Conservation (phyloP, 30 jellyfish, hydroid and myxozoan genomes). For the Turritopsis rubra region DNA sequence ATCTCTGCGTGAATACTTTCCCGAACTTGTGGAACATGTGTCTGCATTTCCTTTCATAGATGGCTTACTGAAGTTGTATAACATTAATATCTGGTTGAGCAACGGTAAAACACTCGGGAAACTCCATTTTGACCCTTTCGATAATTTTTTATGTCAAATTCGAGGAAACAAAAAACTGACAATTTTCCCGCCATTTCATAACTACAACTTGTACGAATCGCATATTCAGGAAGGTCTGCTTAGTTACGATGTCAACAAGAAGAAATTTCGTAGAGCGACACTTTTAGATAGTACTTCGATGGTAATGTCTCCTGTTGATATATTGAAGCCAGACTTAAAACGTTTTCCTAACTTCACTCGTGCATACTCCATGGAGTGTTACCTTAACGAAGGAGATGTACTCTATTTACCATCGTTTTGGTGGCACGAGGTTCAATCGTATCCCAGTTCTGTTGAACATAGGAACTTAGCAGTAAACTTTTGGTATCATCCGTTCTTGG, state of each 20-base stretch:
- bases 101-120: constrained; percentile 18
- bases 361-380: constrained; percentile 20
- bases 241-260: neutral
- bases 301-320: constrained; percentile 24
- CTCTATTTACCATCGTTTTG: constrained; percentile 15
- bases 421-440: constrained; percentile 27
- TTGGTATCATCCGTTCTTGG: constrained; percentile 12
- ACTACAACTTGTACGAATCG: constrained; percentile 20
- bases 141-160: constrained; percentile 10
- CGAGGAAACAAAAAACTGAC: constrained; percentile 19
- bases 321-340: constrained; percentile 4
- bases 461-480: constrained; percentile 22
- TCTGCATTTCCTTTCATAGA: neutral
- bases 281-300: constrained; percentile 21
- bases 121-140: constrained; percentile 20
- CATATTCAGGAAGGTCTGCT: constrained; percentile 21
- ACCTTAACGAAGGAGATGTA: constrained; percentile 23
- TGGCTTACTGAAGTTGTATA: neutral
- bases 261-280: neutral
- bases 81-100: constrained; percentile 11
- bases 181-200: neutral
- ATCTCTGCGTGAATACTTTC: constrained; percentile 19
- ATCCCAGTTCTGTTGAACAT: neutral
- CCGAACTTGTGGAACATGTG: constrained; percentile 3
- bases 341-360: constrained; percentile 20